Evolutionary conservation across 2,888 invertebrate genomes (phyloP), one percentile per base, ranked within the genome.

Genomic region (Xestia ashworthii): DNA sequence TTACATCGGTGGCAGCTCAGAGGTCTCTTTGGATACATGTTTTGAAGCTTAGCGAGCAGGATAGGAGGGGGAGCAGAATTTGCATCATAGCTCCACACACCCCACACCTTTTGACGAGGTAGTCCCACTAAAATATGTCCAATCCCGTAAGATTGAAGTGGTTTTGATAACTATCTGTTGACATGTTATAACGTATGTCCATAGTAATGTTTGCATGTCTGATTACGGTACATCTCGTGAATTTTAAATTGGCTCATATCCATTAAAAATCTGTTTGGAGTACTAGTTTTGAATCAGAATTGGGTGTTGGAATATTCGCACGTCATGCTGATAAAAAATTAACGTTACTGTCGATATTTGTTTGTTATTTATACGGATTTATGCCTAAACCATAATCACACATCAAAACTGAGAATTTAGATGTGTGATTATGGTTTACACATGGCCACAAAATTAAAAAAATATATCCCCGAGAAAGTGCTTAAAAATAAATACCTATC

Each of bases 191-290:
- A 48, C 41, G 16, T 70, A 32, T 55, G 69, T 32, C n/a, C 46
- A 19, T 58, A 48, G 44, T 46, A 66, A 70, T 76, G 62, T 71
- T 48, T 67, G 69, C 46, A 70, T 22, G 76, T 62, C 67, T 75
- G 74, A 66, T 65, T 65, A 68, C 44, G 14, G 44, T n/a, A 53
- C 25, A 58, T 38, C 75, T 66, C 38, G 65, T 60, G 75, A 81
- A 81, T 80, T 81, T 60, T 46, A 66, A 74, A 74, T 69, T 69
- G 50, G 38, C 81, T 74, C 16, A 64, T 73, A 41, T 65, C 48
- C 81, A 74, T 65, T 80, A 69, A 22, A 38, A 38, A 22, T 50
- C 38, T 44, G 60, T 81, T 81, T 69, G 22, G 11, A 25, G 53
- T 64, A 55, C 48, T 67, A n/a, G 53, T 19, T 48, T 55, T 38